Conservation (phyloP, 2,888 invertebrate genomes). For the Iselma pallidipennis region DNA sequence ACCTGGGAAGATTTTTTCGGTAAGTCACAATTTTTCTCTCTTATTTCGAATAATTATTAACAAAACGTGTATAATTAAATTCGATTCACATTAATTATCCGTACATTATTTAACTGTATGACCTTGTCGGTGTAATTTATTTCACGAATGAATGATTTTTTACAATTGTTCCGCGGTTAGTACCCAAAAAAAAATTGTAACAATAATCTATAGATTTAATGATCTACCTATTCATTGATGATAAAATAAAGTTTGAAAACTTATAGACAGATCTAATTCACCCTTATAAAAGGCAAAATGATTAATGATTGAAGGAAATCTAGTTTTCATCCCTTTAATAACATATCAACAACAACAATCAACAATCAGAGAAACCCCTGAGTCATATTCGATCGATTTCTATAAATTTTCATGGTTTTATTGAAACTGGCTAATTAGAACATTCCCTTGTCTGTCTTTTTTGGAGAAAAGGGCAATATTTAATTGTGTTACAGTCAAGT, state of each 20-base stretch:
- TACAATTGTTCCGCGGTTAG: not conserved
- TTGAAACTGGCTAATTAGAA: too few species aligned
- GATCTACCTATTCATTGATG: not conserved
- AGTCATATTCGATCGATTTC: too few species aligned
- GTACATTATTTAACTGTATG: not conserved
- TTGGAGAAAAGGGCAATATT: too few species aligned
- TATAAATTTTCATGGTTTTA: too few species aligned
- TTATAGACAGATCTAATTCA: not conserved
- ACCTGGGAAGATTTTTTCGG: conserved; percentile 55
- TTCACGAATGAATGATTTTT: not conserved
- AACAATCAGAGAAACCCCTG: too few species aligned
- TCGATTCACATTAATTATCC: not conserved
- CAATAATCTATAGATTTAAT: not conserved
- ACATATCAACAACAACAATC: too few species aligned
- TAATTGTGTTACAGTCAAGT: too few species aligned
- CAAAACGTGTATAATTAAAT: not conserved
- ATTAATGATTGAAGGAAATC: not conserved
- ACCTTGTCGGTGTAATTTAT: not conserved
- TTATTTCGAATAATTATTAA: not conserved
- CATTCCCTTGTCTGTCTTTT: too few species aligned
- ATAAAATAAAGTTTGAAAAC: not conserved
- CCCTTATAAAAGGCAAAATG: not conserved
- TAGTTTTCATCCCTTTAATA: not conserved
- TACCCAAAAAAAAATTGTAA: not conserved
- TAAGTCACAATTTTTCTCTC: conserved; percentile 33